A percentile compares a stretch with the other conserved stretches of the same genome.
Evolutionary conservation across 2,797 vertebrate genomes (phyloP).

Genomic region (Coregonus suidteri): DNA sequence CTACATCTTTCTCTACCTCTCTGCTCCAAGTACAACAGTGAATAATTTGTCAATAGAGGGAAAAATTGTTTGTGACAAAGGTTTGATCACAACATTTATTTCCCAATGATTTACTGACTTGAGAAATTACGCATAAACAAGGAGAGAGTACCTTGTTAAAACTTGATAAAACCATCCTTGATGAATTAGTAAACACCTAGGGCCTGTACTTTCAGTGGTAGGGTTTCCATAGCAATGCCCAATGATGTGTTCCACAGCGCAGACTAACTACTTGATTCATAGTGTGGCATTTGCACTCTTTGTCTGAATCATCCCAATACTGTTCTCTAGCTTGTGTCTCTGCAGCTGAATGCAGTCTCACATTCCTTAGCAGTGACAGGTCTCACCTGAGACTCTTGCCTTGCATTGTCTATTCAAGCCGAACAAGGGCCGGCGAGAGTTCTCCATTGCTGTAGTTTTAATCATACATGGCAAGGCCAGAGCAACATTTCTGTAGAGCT

Average conservation of each 20-base stretch:
- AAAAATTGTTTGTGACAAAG: too few relatives aligned
- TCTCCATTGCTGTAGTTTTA: constrained; percentile 39
- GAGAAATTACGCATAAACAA: too few relatives aligned
- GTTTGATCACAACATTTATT: too few relatives aligned
- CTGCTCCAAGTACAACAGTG: background rate
- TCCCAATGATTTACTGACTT: too few relatives aligned
- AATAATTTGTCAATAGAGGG: too few relatives aligned
- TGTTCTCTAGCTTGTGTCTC: background rate
- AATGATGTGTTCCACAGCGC: too few relatives aligned
- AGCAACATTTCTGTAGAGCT: constrained; percentile 24
- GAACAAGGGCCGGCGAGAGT: constrained; percentile 21
- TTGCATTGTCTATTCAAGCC: constrained; percentile 28
- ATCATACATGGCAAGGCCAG: constrained; percentile 35
- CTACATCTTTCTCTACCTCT: background rate
- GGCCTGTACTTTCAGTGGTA: background rate
- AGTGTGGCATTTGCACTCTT: background rate
- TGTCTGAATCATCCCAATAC: background rate
- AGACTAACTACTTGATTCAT: background rate
- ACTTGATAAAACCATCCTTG: background rate
- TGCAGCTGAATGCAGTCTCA: background rate
- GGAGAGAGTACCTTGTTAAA: background rate
- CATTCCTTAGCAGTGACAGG: constrained; percentile 20
- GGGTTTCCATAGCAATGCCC: background rate
- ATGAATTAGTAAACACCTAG: background rate
- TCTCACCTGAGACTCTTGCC: constrained; percentile 26